phyloP scores from a whole-genome alignment of 2,888 invertebrate species.

The Neocrepidodera transversa region DNA sequence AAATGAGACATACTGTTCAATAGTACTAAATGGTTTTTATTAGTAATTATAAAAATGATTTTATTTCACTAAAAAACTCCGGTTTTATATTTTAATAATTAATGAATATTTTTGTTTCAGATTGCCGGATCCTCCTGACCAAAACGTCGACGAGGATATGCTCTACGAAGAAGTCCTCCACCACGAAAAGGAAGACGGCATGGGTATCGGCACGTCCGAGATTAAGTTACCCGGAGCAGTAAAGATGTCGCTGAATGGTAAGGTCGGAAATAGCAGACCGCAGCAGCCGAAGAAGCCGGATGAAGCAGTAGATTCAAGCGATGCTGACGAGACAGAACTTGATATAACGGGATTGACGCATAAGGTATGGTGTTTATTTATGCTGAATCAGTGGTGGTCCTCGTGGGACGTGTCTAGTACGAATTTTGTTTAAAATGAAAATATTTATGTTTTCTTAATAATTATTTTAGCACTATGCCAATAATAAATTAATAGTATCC shows the following conservation, averaged over 20 bases:
- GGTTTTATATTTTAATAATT: too few species aligned
- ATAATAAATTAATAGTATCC: too few species aligned
- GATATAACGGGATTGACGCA: constrained; percentile 52
- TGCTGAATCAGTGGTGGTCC: constrained; percentile 12
- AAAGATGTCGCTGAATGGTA: constrained; percentile 56
- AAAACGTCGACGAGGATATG: constrained; percentile 45
- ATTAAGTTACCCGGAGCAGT: constrained; percentile 55
- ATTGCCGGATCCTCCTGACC: constrained; percentile 42
- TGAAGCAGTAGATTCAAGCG: constrained; percentile 23
- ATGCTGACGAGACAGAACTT: constrained; percentile 43
- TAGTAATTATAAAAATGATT: too few species aligned
- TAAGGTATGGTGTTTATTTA: constrained; percentile 43
- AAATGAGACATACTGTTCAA: too few species aligned
- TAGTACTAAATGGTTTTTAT: too few species aligned
- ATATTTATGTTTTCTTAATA: too few species aligned
- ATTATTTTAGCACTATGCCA: too few species aligned
- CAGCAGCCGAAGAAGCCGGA: constrained; percentile 31
- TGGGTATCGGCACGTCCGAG: constrained; percentile 12
- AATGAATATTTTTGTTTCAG: too few species aligned
- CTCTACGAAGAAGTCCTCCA: constrained; percentile 70
- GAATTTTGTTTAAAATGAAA: too few species aligned
- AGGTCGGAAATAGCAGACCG: constrained; percentile 20
- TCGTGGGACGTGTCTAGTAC: background rate
- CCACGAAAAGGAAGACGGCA: constrained; percentile 60
- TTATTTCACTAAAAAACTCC: too few species aligned